These are phyloP conservation scores for Andrena chrysosceles DNA, from an alignment of 2,888 invertebrate genomes.

Conservation along the genomic window DNA sequence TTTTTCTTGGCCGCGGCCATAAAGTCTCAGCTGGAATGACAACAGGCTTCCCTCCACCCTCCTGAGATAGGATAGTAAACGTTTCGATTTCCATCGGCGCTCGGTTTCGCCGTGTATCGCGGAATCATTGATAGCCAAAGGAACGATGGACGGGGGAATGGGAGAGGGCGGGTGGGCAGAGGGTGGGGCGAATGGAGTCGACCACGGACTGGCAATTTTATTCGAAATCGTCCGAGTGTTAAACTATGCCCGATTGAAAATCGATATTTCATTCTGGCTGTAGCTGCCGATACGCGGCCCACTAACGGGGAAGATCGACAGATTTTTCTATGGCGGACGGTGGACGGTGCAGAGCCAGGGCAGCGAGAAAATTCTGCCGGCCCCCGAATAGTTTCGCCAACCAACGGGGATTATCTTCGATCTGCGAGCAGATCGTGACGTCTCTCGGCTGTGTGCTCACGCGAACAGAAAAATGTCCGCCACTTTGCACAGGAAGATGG, in stretches of 20 bases:
- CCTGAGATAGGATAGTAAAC: slow-evolving; percentile 59
- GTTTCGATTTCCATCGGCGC: slow-evolving; percentile 66
- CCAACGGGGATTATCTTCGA: slow-evolving; percentile 58
- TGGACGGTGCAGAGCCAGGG: slow-evolving; percentile 41
- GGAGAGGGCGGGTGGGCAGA: too few species aligned
- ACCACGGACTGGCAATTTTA: slow-evolving; percentile 74
- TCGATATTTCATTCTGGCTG: slow-evolving; percentile 77
- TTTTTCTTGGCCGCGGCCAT: slow-evolving; percentile 71
- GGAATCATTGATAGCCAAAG: slow-evolving; percentile 55
- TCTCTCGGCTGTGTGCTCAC: background rate
- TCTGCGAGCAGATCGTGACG: slow-evolving; percentile 20
- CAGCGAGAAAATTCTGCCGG: slow-evolving; percentile 62
- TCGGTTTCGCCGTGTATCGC: slow-evolving; percentile 58
- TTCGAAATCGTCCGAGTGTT: slow-evolving; percentile 79
- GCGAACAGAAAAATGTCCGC: background rate
- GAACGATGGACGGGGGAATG: slow-evolving; percentile 10
- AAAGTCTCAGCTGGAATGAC: slow-evolving; percentile 67
- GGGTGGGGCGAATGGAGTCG: slow-evolving; percentile 38
- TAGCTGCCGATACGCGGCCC: slow-evolving; percentile 61
- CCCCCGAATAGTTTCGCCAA: slow-evolving; percentile 55
- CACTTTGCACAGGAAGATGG: background rate
- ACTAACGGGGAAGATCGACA: slow-evolving; percentile 56
- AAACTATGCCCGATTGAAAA: slow-evolving; percentile 79
- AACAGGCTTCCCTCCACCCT: slow-evolving; percentile 45
- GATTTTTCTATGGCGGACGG: slow-evolving; percentile 63